These are phyloP conservation scores for Phytoseiulus persimilis DNA, from an alignment of 2,888 invertebrate species.

Conservation along the genomic window DNA sequence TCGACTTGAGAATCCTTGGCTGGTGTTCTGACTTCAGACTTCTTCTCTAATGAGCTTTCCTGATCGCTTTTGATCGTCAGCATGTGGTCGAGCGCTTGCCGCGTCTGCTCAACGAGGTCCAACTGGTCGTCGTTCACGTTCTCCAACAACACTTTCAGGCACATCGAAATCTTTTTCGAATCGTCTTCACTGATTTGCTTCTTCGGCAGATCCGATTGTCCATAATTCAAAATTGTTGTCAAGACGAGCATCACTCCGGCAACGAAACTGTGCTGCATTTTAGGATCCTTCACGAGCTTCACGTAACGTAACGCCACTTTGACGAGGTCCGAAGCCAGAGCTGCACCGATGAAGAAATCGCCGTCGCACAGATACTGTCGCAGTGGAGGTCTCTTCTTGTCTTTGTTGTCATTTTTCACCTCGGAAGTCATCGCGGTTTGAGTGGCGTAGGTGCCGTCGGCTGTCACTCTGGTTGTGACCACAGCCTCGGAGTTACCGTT, in stretches of 20 bases:
- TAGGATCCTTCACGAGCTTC: conserved; percentile 49
- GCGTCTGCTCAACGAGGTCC: conserved; percentile 54
- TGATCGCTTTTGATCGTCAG: conserved; percentile 67
- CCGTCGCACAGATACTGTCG: conserved; percentile 82
- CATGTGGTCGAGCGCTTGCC: conserved; percentile 72
- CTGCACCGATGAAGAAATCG: conserved; percentile 89
- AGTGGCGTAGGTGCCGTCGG: conserved; percentile 97
- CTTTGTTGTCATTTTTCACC: conserved; percentile 54
- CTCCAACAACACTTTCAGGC: conserved; percentile 54
- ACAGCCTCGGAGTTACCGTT: conserved; percentile 45
- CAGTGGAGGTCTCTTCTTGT: conserved; percentile 66
- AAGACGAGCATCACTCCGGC: conserved; percentile 80
- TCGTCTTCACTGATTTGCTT: conserved; percentile 93
- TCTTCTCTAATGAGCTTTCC: conserved; percentile 57
- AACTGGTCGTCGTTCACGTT: neutral
- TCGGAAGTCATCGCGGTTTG: conserved; percentile 85
- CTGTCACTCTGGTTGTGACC: conserved; percentile 62
- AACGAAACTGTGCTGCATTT: conserved; percentile 50
- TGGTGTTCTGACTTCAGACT: neutral
- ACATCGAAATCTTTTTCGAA: conserved; percentile 69
- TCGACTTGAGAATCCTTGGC: conserved; percentile 57
- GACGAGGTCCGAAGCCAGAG: conserved; percentile 77
- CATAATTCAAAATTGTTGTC: conserved; percentile 74
- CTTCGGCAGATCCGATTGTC: conserved; percentile 59
- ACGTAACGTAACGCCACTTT: conserved; percentile 74